Percentiles rank a stretch among this genome's conserved stretches.
Conservation (phyloP, 2,888 invertebrate species). For the Ctena decussata region DNA sequence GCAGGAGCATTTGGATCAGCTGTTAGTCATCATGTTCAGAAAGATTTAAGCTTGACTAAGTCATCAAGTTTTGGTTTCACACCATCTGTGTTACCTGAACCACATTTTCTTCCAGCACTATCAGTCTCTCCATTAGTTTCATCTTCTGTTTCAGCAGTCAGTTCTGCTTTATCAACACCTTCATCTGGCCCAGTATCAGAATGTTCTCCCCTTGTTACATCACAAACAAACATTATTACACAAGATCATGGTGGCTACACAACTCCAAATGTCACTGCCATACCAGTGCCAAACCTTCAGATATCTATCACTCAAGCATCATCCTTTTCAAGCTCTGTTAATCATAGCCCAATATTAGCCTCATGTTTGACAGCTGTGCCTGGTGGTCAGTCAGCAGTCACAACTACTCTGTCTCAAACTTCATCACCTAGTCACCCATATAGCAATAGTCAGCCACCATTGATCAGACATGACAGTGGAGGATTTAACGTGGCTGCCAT, state of each 20-base stretch:
- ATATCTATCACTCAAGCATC: not conserved
- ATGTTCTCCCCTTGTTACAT: too few relatives aligned
- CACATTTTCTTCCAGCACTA: not conserved
- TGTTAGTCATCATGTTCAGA: not conserved
- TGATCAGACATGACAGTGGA: not conserved
- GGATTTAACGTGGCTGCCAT: constrained; percentile 11
- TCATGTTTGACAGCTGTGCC: not conserved
- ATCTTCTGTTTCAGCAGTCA: not conserved
- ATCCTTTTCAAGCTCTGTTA: not conserved
- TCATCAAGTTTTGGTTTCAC: constrained; percentile 41
- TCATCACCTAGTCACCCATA: not conserved
- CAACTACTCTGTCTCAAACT: not conserved
- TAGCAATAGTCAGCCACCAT: not conserved
- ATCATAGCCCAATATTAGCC: not conserved
- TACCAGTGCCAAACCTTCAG: not conserved
- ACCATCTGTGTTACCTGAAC: not conserved
- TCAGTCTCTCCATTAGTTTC: not conserved
- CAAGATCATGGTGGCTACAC: constrained; percentile 5
- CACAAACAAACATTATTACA: not conserved
- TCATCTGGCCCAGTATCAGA: not conserved
- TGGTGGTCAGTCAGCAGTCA: not conserved
- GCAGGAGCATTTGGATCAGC: not conserved
- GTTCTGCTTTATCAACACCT: not conserved
- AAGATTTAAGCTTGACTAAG: constrained; percentile 4
- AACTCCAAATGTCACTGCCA: not conserved